phyloP scores from a whole-genome alignment of 2,888 invertebrate genomes.

The Villa cingulata region DNA sequence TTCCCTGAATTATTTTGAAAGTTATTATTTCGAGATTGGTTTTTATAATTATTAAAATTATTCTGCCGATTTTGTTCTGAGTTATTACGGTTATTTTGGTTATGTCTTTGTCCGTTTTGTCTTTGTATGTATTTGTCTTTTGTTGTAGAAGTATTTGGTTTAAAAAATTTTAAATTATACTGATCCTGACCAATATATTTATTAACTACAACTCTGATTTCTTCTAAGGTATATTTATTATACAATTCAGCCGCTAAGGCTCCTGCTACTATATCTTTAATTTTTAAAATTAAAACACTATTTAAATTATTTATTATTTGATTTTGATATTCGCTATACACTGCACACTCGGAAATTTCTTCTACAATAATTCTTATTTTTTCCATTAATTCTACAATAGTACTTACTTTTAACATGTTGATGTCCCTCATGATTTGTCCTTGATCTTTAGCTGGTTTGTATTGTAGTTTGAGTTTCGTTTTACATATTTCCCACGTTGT shows the following conservation, averaged over 20 bases:
- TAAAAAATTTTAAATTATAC: neutral
- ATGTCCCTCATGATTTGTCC: slow-evolving; percentile 1
- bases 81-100: too few species aligned
- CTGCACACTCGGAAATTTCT: slow-evolving; percentile 8
- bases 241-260: slow-evolving; percentile 6
- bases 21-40: neutral
- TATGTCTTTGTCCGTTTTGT: too few species aligned
- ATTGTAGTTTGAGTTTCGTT: slow-evolving; percentile 6
- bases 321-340: slow-evolving; percentile 5
- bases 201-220: slow-evolving; percentile 4
- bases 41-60: neutral
- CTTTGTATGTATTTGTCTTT: too few species aligned
- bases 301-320: slow-evolving; percentile 4
- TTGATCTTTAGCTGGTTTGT: slow-evolving; percentile 3
- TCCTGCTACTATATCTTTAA: slow-evolving; percentile 4
- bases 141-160: too few species aligned
- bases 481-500: slow-evolving; percentile 5
- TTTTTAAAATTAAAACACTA: slow-evolving; percentile 8
- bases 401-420: slow-evolving; percentile 5
- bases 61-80: too few species aligned
- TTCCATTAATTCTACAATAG: slow-evolving; percentile 6
- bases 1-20: too few species aligned
- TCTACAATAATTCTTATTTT: slow-evolving; percentile 6
- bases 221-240: slow-evolving; percentile 6
- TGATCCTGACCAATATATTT: slow-evolving; percentile 5